Evolutionary conservation across 2,113 vertebrate species (phyloP), one percentile per base, ranked within the genome.

Genomic region (Paracanthobrama guichenoti): DNA sequence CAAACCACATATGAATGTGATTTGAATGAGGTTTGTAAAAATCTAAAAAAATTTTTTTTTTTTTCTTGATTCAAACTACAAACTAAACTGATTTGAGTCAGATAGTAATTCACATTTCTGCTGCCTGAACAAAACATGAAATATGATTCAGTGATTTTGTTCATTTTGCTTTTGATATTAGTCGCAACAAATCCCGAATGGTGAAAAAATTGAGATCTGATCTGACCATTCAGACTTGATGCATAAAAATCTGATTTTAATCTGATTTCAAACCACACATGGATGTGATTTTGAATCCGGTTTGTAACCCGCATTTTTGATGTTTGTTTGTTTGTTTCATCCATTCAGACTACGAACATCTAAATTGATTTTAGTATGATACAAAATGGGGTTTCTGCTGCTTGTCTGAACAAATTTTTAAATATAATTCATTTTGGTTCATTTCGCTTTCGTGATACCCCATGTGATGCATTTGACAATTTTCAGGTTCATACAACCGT

Each of bases 401-500:
- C 18, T 2, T 39, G 74, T 77, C 28, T 77, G 74, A 77, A 77
- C 74, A 77, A 57, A 42, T 57, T 6, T 14, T 46, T 24, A n/a
- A 42, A 39, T 53, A 31, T 20, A 28, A 59, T 59, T 78, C 72
- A 18, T 31, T 22, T 76, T 22, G 53, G 39, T 31, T 26, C 26
- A 22, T 50, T 78, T 2, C 59, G 42, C 12, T 55, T 50, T 67
- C n/a, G 46, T 6, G 8, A 22, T 24, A 31, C 11, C 20, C 20
- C 64, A 77, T 42, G 64, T 42, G 44, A 26, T 48, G 20, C 84
- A 42, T 81, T 55, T 11, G 50, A 16, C 79, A 50, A 82, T 82
- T 31, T 88, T 86, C 88, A 89, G 91, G 86, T 87, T 84, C 77
- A 67, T 73, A 62, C 84, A 83, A 87, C 76, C 31, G 79, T 90